These are phyloP conservation scores for Todiramphus saurophagus DNA, from an alignment of 2,113 vertebrate species.

Conservation along the genomic window DNA sequence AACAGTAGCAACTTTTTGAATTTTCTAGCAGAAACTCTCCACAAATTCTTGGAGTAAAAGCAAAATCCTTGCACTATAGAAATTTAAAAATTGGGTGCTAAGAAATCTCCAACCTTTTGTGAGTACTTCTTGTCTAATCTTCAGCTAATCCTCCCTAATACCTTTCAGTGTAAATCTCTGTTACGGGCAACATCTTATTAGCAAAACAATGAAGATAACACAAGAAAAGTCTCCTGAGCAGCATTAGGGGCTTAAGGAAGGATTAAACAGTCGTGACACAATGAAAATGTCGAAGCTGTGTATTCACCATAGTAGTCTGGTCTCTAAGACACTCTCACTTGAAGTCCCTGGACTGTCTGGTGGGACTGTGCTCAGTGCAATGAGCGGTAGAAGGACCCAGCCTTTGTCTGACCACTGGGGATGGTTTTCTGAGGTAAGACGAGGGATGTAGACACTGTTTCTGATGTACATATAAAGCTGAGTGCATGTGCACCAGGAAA, in stretches of 20 bases:
- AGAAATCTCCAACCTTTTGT: not conserved
- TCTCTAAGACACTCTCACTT: not conserved
- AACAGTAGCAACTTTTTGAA: not conserved
- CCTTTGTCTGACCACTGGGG: fast-evolving
- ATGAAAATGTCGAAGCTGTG: not conserved
- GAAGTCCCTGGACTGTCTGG: not conserved
- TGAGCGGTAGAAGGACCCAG: not conserved
- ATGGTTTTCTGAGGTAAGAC: fast-evolving
- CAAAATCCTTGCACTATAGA: not conserved
- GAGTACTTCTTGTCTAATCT: constrained; percentile 41
- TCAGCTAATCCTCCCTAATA: constrained; percentile 60
- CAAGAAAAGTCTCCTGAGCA: constrained; percentile 17
- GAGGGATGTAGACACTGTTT: fast-evolving
- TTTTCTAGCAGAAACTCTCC: not conserved
- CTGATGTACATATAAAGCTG: fast-evolving
- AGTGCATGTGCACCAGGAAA: not conserved
- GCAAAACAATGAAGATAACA: constrained; percentile 52
- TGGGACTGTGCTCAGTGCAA: fast-evolving
- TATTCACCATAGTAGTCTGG: not conserved
- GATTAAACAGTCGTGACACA: constrained; percentile 48
- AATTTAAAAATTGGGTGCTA: not conserved
- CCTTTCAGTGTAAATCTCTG: constrained; percentile 46
- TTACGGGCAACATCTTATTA: constrained; percentile 36
- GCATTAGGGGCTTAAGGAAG: constrained; percentile 32
- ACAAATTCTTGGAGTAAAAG: not conserved